Conservation (phyloP, 2,113 vertebrate species). For the Tympanuchus pallidicinctus region DNA sequence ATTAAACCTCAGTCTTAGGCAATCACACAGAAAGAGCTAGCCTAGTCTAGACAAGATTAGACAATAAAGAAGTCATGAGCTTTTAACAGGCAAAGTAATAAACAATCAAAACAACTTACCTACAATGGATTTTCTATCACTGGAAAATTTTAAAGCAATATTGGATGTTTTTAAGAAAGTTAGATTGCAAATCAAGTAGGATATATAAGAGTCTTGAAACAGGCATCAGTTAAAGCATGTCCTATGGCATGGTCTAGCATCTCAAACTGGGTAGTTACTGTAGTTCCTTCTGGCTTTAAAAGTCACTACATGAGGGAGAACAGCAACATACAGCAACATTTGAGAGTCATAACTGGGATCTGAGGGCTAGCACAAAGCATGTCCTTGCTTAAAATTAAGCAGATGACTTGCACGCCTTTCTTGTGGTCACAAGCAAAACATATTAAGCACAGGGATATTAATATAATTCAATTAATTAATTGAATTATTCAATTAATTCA, state of each 20-base stretch:
- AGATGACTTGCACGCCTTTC: not conserved
- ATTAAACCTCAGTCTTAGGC: not conserved
- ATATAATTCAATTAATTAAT: not conserved
- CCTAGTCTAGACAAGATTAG: not conserved
- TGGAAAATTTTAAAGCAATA: slow-evolving; percentile 25
- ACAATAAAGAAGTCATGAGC: not conserved
- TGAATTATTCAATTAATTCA: not conserved
- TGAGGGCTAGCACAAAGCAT: not conserved
- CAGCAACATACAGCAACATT: not conserved
- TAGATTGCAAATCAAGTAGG: not conserved
- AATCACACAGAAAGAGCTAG: not conserved
- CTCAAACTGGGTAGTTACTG: not conserved
- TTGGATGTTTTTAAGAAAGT: slow-evolving; percentile 1
- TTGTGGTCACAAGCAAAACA: not conserved
- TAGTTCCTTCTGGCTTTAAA: not conserved
- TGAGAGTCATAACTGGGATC: not conserved
- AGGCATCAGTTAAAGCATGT: not conserved
- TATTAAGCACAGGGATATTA: not conserved
- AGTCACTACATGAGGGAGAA: not conserved
- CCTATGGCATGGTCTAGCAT: not conserved
- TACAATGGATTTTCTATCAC: not conserved
- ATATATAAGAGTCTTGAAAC: not conserved
- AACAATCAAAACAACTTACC: not conserved
- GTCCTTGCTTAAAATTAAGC: not conserved
- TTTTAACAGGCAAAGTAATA: not conserved